Conservation (phyloP, 2,888 invertebrate species). For the Ischnus inquisitorius region DNA sequence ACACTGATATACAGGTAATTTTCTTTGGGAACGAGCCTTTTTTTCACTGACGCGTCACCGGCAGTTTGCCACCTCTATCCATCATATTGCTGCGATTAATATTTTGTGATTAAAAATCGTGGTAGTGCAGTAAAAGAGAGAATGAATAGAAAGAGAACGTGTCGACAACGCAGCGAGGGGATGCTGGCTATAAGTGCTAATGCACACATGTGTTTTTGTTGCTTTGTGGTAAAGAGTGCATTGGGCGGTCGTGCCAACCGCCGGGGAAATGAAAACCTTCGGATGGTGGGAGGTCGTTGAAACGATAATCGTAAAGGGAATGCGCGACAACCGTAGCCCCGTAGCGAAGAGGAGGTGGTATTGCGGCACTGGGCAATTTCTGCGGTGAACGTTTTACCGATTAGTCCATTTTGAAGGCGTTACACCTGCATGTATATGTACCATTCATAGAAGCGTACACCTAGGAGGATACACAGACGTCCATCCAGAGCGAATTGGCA, state of each 20-base stretch:
- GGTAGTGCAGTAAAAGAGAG: no score
- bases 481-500: neutral
- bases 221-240: neutral
- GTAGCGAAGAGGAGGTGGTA: neutral
- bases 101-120: no score
- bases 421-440: neutral
- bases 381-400: slow-evolving; percentile 60
- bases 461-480: slow-evolving; percentile 8
- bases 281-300: slow-evolving; percentile 34
- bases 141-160: no score
- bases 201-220: no score
- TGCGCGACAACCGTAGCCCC: slow-evolving; percentile 11
- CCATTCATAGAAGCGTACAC: no score
- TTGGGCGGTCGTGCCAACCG: neutral
- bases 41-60: no score
- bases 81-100: no score
- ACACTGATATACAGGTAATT: no score
- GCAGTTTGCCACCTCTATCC: no score
- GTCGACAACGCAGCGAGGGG: no score
- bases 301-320: slow-evolving; percentile 76
- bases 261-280: slow-evolving; percentile 18
- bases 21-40: no score
- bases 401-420: slow-evolving; percentile 22
- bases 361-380: slow-evolving; percentile 70
- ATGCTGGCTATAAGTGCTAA: no score